Percentiles rank a stretch among this genome's conserved stretches.
These are phyloP conservation scores for Vannuccia rotundouncinata DNA, from an alignment of 2,888 invertebrate species.

Conservation along the genomic window DNA sequence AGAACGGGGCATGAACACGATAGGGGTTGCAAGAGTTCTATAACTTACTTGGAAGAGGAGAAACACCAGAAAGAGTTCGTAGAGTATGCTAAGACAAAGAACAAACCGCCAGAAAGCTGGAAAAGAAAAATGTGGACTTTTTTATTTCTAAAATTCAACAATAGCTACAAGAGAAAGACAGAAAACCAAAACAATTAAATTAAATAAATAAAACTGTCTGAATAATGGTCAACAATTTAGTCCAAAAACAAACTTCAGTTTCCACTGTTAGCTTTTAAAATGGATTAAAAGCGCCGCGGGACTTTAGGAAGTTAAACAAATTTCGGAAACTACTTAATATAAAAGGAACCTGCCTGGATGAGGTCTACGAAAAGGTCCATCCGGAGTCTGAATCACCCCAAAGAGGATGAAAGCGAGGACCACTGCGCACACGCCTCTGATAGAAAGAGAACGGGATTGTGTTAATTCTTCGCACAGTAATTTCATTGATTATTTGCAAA, in stretches of 20 bases:
- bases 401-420: constrained; percentile 59
- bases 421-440: constrained; percentile 59
- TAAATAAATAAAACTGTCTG: neutral
- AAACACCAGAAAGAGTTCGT: constrained; percentile 60
- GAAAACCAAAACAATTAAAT: neutral
- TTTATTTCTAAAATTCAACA: too few species aligned
- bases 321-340: neutral
- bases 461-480: too few species aligned
- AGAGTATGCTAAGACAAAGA: constrained; percentile 60
- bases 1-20: too few species aligned
- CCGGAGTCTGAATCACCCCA: constrained; percentile 61
- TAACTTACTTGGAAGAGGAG: constrained; percentile 59
- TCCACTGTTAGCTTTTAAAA: neutral
- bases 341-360: constrained; percentile 58
- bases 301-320: too few species aligned
- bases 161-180: too few species aligned
- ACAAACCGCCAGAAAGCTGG: constrained; percentile 60
- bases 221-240: neutral
- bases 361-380: constrained; percentile 61
- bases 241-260: neutral
- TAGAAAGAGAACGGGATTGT: too few species aligned
- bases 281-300: too few species aligned
- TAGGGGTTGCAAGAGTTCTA: neutral
- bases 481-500: too few species aligned
- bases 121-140: constrained; percentile 42